phyloP scores from a whole-genome alignment of 2,888 invertebrate species.

The Lysandra bellargus region DNA sequence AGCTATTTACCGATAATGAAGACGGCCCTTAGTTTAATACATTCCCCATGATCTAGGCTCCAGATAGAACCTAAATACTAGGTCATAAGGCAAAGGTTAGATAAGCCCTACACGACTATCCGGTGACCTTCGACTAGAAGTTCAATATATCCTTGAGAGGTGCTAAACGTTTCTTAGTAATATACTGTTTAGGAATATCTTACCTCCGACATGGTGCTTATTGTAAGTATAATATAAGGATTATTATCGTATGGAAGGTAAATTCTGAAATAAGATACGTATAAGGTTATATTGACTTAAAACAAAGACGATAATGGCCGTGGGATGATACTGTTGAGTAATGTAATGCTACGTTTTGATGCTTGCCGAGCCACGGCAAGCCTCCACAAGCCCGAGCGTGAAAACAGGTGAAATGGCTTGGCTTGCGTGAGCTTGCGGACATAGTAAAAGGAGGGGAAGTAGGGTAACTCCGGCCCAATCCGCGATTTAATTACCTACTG shows the following conservation, averaged over 20 bases:
- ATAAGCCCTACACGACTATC: slow-evolving; percentile 17
- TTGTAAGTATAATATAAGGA: background rate
- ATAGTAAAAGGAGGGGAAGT: no score
- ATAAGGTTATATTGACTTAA: slow-evolving; percentile 32
- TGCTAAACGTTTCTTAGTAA: slow-evolving; percentile 25
- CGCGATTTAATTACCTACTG: no score
- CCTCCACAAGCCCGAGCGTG: no score
- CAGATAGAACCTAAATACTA: background rate
- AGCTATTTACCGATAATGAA: no score
- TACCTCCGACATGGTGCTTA: background rate
- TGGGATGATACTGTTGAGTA: background rate
- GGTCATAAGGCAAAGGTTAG: slow-evolving; percentile 11
- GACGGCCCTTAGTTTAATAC: background rate
- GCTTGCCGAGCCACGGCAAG: no score
- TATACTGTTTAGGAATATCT: background rate
- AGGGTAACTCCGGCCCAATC: no score
- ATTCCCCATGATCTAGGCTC: background rate
- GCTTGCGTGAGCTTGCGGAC: no score
- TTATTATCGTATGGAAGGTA: background rate
- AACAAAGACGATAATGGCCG: slow-evolving; percentile 27
- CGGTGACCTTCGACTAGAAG: background rate
- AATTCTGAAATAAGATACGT: background rate
- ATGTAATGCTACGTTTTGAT: background rate
- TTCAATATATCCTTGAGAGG: slow-evolving; percentile 13
- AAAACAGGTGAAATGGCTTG: no score